Evolutionary conservation across 2,113 vertebrate species (phyloP), one percentile per base, ranked within the genome.

Genomic region (Macquaria australasica): DNA sequence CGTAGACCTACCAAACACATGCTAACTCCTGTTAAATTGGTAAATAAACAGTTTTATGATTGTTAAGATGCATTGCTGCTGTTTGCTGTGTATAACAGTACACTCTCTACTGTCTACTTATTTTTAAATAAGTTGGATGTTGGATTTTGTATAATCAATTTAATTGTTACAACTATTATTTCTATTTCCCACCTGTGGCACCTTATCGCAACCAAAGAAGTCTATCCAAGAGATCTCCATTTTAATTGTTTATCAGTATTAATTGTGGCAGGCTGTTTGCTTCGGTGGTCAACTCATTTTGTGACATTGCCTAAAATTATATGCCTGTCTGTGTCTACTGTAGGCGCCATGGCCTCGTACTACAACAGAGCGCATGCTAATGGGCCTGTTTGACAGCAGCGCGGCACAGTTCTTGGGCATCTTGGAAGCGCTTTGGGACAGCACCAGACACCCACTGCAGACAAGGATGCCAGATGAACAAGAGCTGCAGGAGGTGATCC

Each of bases 341-440:
- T 69, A 99, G 98, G 43, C 91, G 53, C 69, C 92, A 0, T 96
- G 97, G 97, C 97, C 97, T 67, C 96, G 95, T 9, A 97, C 94
- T 0, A 0, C 82, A 72, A 97, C 98, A 0, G 97, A 98, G 83
- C 91, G 76, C 14, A 82, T 97, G 34, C 87, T 99, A 74, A 91
- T 91, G 59, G 95, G 95, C 78, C 94, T 98, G 92, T 99, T 99
- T 90, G 96, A 97, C 6, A 92, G 94, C 79, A 86, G 94, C 14
- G 94, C 98, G 2, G 95, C 96, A 55, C 96, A 95, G 53, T 97
- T 99, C 87, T 94, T 98, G 83, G 97, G 96, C 21, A 92, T 99
- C 74, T 73, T 97, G 82, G 98, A 99, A 90, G 96, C 96, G 5
- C 92, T 99, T 12, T 96, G 96, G 85, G 95, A 97, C 83, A 95